Evolutionary conservation across 2,797 vertebrate species (phyloP), one percentile per base, ranked within the genome.

Genomic region (Epinephelus malabaricus): DNA sequence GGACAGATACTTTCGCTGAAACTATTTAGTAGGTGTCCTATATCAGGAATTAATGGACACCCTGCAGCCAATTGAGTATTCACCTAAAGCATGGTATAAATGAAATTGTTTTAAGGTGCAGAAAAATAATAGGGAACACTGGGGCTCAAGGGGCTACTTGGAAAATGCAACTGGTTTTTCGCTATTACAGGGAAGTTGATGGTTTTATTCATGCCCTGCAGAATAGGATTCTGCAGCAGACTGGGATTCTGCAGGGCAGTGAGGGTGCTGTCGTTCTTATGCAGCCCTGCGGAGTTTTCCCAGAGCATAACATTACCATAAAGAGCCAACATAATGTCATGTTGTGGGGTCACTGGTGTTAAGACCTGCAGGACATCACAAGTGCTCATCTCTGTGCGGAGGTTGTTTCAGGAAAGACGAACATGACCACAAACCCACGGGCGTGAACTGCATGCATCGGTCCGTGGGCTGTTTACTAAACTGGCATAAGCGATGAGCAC

Each of bases 291-390:
- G 49, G 73, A 81, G 56, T 78, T 79, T 85, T 81, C 71, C 72
- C 55, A 56, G 30, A 83, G 75, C 49, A 25, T 19, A 17, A 70
- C 55, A 79, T 90, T 89, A 86, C 19, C 61, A 89, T 84, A 69
- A 76, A 76, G 50, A 79, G 70, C 59, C 55, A 69, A 81, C 47
- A 65, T 65, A 17, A 67, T 61, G 78, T 60, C 64, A 62, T 76
- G 51, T 77, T 82, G 60, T 73, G 62, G 79, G 86, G 86, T 88
- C 88, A 83, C 23, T 27, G 47, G 50, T 77, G 75, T 46, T 30
- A 54, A 65, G 64, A 87, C 71, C 86, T 81, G 73, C 78, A 81
- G 63, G 69, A 70, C 79, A 81, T 51, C 51, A 63, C 62, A 54
- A 69, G n/a, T 56, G 43, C 30, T 58, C 11, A 75, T 78, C 73